Percentiles rank a stretch among this genome's conserved stretches.
Conservation (phyloP, 2,888 invertebrate genomes). For the Myathropa florea region DNA sequence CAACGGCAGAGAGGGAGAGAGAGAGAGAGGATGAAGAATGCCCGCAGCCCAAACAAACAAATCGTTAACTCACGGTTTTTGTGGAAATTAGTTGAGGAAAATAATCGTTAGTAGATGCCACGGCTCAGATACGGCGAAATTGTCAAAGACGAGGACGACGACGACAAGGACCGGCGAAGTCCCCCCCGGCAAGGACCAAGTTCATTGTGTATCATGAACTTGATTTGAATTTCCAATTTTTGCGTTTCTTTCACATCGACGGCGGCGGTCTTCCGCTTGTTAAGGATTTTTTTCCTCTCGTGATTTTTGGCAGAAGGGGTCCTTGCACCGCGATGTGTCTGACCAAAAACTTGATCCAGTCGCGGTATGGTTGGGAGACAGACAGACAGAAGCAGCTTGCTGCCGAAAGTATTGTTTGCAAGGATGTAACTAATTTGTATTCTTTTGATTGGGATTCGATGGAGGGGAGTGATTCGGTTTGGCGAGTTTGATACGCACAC, state of each 20-base stretch:
- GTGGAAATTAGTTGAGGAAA: constrained; percentile 51
- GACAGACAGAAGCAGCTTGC: constrained; percentile 48
- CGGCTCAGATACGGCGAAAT: constrained; percentile 32
- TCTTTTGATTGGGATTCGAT: constrained; percentile 24
- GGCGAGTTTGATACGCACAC: neutral
- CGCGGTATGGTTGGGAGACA: constrained; percentile 25
- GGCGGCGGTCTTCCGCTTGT: constrained; percentile 19
- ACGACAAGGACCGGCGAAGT: neutral
- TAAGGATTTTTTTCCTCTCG: neutral
- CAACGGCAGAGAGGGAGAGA: neutral
- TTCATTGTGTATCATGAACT: constrained; percentile 54
- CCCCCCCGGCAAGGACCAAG: constrained; percentile 43
- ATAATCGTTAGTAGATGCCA: constrained; percentile 56
- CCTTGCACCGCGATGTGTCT: neutral
- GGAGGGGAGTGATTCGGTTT: constrained; percentile 21
- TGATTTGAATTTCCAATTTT: constrained; percentile 44
- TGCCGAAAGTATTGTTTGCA: constrained; percentile 47
- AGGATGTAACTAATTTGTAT: constrained; percentile 60
- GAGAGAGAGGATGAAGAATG: constrained; percentile 7
- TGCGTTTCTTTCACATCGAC: constrained; percentile 22
- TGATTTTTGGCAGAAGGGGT: neutral
- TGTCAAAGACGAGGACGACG: neutral
- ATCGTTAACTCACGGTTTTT: constrained; percentile 42
- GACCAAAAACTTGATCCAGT: constrained; percentile 58
- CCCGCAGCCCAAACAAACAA: constrained; percentile 57